Percentiles rank a stretch among this genome's conserved stretches.
Evolutionary conservation across 1,140 invertebrate species (phyloP).

Genomic region (Ephestia elutella): DNA sequence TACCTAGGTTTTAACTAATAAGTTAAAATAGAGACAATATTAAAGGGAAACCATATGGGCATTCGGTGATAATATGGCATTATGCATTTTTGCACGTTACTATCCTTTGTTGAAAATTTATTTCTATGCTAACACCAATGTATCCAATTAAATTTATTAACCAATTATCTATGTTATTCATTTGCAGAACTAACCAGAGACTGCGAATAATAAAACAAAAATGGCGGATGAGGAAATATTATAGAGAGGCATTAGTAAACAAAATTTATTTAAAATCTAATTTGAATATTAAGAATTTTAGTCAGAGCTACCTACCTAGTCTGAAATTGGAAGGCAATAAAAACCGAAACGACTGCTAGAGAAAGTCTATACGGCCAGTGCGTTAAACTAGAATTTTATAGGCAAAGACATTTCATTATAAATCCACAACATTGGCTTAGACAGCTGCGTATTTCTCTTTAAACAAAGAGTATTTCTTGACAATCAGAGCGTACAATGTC

Average conservation of each 20-base stretch:
- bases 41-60: too few species aligned
- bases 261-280: too few species aligned
- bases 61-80: too few species aligned
- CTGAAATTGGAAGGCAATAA: neutral
- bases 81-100: too few species aligned
- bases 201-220: neutral
- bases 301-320: neutral
- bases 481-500: neutral
- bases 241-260: too few species aligned
- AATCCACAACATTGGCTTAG: neutral
- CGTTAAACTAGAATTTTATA: neutral
- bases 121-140: neutral
- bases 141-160: neutral
- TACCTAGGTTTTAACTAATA: too few species aligned
- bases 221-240: neutral
- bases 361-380: neutral
- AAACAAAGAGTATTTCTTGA: constrained; percentile 1
- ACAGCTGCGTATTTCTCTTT: neutral
- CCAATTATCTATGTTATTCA: neutral
- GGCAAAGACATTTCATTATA: neutral
- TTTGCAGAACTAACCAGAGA: neutral
- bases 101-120: neutral
- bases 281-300: too few species aligned
- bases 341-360: neutral
- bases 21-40: too few species aligned